These are phyloP conservation scores for Tursiops truncatus DNA, from an alignment of 2,113 vertebrate genomes.

Conservation along the genomic window DNA sequence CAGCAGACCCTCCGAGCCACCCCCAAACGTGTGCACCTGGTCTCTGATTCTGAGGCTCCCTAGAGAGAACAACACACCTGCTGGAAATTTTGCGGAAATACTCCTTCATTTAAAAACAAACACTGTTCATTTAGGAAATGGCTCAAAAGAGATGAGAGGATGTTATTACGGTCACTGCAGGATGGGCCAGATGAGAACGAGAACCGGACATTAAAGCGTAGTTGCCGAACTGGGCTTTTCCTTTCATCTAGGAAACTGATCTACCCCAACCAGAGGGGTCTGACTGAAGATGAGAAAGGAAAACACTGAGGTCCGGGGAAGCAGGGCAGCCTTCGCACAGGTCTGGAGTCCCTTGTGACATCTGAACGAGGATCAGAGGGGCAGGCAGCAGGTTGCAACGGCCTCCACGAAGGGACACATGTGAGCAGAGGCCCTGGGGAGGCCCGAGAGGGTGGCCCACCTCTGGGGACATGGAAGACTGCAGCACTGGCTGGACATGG, in stretches of 20 bases:
- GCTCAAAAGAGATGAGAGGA: neutral
- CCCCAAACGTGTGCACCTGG: neutral
- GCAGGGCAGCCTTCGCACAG: neutral
- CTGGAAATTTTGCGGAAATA: neutral
- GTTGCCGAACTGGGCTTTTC: neutral
- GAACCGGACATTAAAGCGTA: neutral
- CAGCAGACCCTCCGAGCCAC: neutral
- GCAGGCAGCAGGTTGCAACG: fast-evolving
- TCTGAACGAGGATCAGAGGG: neutral
- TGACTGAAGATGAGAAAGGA: neutral
- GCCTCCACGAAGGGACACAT: no score
- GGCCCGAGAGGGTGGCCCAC: fast-evolving
- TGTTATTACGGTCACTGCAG: neutral
- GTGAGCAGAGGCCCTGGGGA: neutral
- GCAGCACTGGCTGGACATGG: neutral
- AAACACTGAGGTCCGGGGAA: no score
- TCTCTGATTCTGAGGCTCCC: neutral
- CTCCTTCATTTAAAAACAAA: neutral
- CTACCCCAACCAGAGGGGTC: neutral
- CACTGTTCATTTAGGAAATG: neutral
- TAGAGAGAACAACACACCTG: neutral
- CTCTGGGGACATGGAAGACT: neutral
- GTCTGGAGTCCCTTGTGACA: neutral
- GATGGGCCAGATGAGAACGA: neutral
- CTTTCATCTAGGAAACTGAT: neutral